Evolutionary conservation across 2,888 invertebrate genomes (phyloP), one percentile per base, ranked within the genome.

Genomic region (Noctua janthe): DNA sequence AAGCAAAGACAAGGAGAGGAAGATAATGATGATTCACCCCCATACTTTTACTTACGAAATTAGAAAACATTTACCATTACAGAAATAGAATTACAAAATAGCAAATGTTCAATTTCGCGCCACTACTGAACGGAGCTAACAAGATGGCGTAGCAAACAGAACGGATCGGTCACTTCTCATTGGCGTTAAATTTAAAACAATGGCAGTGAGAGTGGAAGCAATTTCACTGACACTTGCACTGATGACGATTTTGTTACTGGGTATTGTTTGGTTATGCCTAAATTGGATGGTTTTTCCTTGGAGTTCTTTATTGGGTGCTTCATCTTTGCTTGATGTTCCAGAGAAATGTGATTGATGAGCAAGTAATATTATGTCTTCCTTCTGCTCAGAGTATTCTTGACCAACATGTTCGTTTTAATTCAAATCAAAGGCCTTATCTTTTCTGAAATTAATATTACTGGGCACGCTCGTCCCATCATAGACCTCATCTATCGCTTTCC

Each of bases 151-250:
- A 77, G 71, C 87, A 91, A 92, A 91, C 89, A 90, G 92, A 90
- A 88, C 91, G 91, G 76, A 91, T 91, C 91, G 88, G 91, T 91
- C 90, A 87, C 87, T 62, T 80, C 76, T 79, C 81, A 81, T 82
- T 85, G 78, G 85, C 87, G 85, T 86, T 89, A 86, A 90, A 90
- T 89, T 87, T 86, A 81, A 89, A 90, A 90, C 90, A 89, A 89
- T 89, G 78, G 78, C 54, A 78, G 87, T 86, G 88, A 89, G 87
- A 91, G 90, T 81, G 83, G 56, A 78, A 81, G 87, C 8, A 90
- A 90, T 89, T 89, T 89, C 85, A 81, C 87, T 82, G 75, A 54
- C 71, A 80, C 78, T 78, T 69, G 71, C 81, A 54, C 54, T 72
- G 76, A 69, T 80, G 74, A 78, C 79, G 67, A 59, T 76, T 82